Conservation (phyloP, 2,888 invertebrate genomes). For the Cyclophora punctaria region DNA sequence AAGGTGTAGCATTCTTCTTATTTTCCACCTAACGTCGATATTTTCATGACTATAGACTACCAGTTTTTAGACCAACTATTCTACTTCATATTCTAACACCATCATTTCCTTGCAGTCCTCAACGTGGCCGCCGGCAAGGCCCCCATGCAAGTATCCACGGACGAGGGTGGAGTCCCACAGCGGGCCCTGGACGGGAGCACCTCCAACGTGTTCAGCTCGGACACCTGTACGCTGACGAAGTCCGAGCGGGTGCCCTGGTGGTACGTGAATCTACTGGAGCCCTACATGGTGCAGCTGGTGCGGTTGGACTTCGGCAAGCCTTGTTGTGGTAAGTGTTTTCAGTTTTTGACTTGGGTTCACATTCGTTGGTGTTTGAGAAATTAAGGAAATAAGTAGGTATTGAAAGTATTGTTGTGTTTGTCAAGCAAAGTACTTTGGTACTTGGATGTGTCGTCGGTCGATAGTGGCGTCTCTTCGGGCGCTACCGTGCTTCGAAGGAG, state of each 20-base stretch:
- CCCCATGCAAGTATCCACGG: conserved; percentile 93
- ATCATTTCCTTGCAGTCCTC: conserved; percentile 76
- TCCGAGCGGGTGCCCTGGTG: conserved; percentile 92
- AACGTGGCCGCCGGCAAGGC: conserved; percentile 97
- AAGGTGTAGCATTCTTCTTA: too few species aligned
- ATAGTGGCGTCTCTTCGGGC: too few species aligned
- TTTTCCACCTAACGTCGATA: too few species aligned
- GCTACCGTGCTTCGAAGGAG: too few species aligned
- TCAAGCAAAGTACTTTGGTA: too few species aligned
- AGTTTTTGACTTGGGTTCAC: too few species aligned
- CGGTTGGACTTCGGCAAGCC: conserved; percentile 92
- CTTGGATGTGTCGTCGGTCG: too few species aligned
- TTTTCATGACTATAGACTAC: too few species aligned
- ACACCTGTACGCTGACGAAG: conserved; percentile 91
- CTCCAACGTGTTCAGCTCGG: conserved; percentile 84
- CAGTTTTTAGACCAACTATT: background rate
- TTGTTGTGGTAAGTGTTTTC: conserved; percentile 84
- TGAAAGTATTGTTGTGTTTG: too few species aligned
- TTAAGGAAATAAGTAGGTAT: too few species aligned
- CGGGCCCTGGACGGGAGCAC: conserved; percentile 94
- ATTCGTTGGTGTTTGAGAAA: too few species aligned
- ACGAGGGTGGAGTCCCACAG: conserved; percentile 89
- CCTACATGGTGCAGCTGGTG: conserved; percentile 95
- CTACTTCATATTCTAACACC: background rate
- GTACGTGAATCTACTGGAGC: conserved; percentile 95